Conservation (phyloP, 2,888 invertebrate genomes). For the Spodoptera littoralis region DNA sequence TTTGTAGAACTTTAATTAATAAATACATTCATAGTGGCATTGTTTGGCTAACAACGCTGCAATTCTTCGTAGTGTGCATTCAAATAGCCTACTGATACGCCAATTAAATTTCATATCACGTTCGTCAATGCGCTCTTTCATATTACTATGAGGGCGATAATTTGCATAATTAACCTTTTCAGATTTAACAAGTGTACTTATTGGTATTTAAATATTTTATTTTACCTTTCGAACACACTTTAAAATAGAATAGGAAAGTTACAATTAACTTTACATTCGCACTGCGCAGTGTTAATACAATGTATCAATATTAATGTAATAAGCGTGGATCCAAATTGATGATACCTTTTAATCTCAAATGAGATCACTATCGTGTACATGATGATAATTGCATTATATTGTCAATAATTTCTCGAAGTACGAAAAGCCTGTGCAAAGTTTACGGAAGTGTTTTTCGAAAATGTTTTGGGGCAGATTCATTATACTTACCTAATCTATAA, state of each 20-base stretch:
- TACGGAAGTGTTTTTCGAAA: too few species aligned
- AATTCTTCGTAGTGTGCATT: conserved; percentile 37
- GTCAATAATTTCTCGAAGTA: too few species aligned
- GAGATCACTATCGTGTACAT: conserved; percentile 12
- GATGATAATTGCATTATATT: background rate
- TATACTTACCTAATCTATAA: too few species aligned
- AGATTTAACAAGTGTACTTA: background rate
- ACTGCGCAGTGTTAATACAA: too few species aligned
- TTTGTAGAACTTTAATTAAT: conserved; percentile 27
- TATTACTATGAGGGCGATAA: conserved; percentile 15
- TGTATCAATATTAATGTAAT: background rate
- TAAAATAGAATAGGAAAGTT: too few species aligned
- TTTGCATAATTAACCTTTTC: conserved; percentile 1
- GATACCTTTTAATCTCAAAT: conserved; percentile 34
- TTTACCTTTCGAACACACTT: too few species aligned
- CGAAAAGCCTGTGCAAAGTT: too few species aligned
- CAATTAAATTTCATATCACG: conserved; percentile 58
- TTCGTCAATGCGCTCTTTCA: conserved; percentile 31
- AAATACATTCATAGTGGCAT: conserved; percentile 23
- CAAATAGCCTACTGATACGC: conserved; percentile 37
- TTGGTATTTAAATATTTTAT: too few species aligned
- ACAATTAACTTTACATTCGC: too few species aligned
- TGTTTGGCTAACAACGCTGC: conserved; percentile 36
- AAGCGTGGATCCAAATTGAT: background rate
- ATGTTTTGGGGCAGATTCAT: too few species aligned